phyloP scores from a whole-genome alignment of 2,113 vertebrate genomes.

The Bombycilla garrulus region DNA sequence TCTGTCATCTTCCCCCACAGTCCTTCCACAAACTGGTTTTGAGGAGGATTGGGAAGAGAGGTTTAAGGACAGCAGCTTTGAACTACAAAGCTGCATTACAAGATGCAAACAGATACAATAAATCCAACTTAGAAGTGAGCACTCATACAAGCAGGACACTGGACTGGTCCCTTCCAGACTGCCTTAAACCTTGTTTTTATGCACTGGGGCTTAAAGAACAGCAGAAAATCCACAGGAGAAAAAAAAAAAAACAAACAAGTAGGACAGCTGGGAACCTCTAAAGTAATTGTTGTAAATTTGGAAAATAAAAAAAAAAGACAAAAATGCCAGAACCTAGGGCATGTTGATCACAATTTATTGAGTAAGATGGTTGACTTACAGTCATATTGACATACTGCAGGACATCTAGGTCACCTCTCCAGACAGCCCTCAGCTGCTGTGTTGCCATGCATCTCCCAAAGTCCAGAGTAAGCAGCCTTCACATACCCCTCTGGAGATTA shows the following conservation, averaged over 20 bases:
- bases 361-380: neutral
- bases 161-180: neutral
- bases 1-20: neutral
- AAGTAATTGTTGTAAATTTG: neutral
- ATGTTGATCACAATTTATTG: neutral
- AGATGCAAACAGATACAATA: neutral
- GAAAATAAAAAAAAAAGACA: neutral
- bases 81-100: neutral
- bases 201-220: neutral
- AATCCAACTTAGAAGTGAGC: neutral
- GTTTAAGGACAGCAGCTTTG: neutral
- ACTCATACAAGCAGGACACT: neutral
- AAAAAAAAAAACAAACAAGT: neutral
- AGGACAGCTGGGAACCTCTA: neutral
- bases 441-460: neutral
- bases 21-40: neutral
- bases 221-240: neutral
- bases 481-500: neutral
- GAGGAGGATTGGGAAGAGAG: neutral
- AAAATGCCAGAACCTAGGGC: neutral
- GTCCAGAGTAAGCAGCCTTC: neutral
- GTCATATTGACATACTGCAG: neutral
- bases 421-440: rapidly evolving
- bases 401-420: neutral
- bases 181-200: neutral